Conservation (phyloP, 2,888 invertebrate species). For the Seladonia tumulorum region DNA sequence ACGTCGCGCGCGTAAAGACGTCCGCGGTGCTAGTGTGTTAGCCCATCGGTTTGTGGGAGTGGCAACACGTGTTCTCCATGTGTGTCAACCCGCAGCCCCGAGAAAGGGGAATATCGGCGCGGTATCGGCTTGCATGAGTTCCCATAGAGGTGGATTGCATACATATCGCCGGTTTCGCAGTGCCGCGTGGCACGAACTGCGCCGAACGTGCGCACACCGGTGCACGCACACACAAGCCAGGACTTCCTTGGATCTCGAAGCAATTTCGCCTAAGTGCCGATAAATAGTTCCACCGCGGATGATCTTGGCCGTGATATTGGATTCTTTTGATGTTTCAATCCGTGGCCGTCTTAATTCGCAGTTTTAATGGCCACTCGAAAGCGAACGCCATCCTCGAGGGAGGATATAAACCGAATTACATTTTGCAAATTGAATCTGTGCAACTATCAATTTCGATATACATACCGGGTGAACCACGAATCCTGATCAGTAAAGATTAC, state of each 20-base stretch:
- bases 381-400: not conserved
- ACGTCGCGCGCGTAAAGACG: conserved; percentile 16
- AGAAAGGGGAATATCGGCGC: conserved; percentile 67
- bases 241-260: conserved; percentile 1
- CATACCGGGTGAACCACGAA: no score
- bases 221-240: conserved; percentile 23
- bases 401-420: not conserved
- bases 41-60: conserved; percentile 57
- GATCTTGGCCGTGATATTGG: not conserved
- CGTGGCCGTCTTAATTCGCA: not conserved
- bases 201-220: conserved; percentile 28
- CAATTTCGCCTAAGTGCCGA: conserved; percentile 37
- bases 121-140: conserved; percentile 77
- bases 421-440: not conserved
- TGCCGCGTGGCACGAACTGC: conserved; percentile 76
- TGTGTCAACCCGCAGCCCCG: conserved; percentile 72
- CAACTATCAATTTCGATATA: not conserved
- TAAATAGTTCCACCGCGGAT: not conserved
- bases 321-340: not conserved
- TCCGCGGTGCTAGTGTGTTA: conserved; percentile 52
- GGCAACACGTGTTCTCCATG: conserved; percentile 80
- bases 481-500: no score
- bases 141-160: conserved; percentile 77
- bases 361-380: not conserved
- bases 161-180: conserved; percentile 79